Evolutionary conservation across 2,888 invertebrate genomes (phyloP), one percentile per base, ranked within the genome.

Genomic region (Drosophila seclusa): DNA sequence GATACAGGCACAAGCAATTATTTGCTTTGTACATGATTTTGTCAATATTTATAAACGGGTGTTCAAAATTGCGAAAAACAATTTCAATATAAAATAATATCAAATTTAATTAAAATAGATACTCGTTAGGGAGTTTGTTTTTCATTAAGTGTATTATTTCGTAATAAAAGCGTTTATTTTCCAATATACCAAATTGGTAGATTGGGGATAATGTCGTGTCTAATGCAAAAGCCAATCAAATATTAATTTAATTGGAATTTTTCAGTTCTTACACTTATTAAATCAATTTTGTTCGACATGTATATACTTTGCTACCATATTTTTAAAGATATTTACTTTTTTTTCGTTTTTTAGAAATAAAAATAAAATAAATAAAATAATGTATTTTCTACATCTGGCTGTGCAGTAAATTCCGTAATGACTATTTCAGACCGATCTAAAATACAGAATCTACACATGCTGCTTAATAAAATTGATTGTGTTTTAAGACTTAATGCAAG

Each of bases 1-100:
- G 87, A 83, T 67, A 76, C 82, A 84, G 87, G 55, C 89, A 65
- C 34, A 58, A 65, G 73, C 84, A 78, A 89, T 89, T 84, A 89
- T 89, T 89, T 89, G 82, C 63, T 63, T 61, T 75, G 61, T 59
- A 38, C 55, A 59, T 60, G 77, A 54, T 70, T 67, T 73, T 84
- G 78, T 89, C 84, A 84, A 84, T 84, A 89, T 83, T 83, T 78
- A 69, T 73, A 42, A 52, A 60, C 34, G 57, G 49, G 48, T 48
- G 48, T 40, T 65, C 58, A 24, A 50, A 57, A 49, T 34, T 36
- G 38, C 57, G 13, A 54, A 32, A 48, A 54, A 16, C 54, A 32
- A 73, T 53, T 36, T 21, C 34, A 62, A 42, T 48, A 34, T 53
- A 2, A 53, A 63, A 54, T 27, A 42, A 34, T 38, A 36, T 53